Percentiles rank a stretch among this genome's conserved stretches.
Conservation (phyloP, 2,888 invertebrate genomes). For the Sipunculus nudus region DNA sequence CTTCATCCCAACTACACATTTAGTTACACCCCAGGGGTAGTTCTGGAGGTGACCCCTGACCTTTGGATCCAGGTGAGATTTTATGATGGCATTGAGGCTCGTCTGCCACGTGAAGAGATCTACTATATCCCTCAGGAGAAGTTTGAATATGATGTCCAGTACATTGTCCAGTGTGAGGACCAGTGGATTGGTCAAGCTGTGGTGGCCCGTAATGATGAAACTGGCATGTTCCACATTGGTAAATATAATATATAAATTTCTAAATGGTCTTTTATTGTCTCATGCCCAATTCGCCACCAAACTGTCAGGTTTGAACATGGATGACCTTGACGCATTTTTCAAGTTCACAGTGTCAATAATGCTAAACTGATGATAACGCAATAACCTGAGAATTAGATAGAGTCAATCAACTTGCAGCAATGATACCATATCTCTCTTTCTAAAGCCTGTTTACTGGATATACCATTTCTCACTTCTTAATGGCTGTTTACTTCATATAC, state of each 20-base stretch:
- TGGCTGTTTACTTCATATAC: too few relatives aligned
- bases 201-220: conserved; percentile 50
- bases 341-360: too few relatives aligned
- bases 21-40: conserved; percentile 58
- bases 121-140: conserved; percentile 45
- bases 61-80: conserved; percentile 44
- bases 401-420: too few relatives aligned
- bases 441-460: too few relatives aligned
- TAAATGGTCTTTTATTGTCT: background rate
- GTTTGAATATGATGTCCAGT: conserved; percentile 52
- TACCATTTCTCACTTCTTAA: too few relatives aligned
- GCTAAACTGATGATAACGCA: too few relatives aligned
- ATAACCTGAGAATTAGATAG: too few relatives aligned
- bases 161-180: conserved; percentile 51
- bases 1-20: conserved; percentile 52
- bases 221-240: conserved; percentile 52
- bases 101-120: conserved; percentile 46
- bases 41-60: conserved; percentile 40
- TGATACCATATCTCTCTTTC: too few relatives aligned
- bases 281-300: background rate
- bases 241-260: conserved; percentile 10
- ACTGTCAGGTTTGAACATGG: background rate
- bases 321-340: too few relatives aligned
- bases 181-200: conserved; percentile 53
- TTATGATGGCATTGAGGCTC: conserved; percentile 49